phyloP scores from a whole-genome alignment of 2,113 vertebrate genomes.

The Meles meles region DNA sequence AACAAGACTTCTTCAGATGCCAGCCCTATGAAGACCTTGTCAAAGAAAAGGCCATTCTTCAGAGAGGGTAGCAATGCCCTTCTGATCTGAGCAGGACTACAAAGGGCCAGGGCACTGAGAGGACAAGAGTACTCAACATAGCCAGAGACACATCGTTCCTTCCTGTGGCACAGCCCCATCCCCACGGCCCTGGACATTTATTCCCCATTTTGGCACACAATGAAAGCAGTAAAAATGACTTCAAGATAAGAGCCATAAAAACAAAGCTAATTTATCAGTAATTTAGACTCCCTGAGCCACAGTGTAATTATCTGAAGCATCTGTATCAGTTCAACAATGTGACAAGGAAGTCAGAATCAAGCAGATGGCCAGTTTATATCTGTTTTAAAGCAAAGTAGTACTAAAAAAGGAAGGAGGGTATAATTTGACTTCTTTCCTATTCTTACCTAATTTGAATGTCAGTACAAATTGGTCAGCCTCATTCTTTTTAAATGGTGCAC shows the following conservation, averaged over 20 bases:
- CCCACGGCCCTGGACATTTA: neutral
- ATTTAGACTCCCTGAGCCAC: neutral
- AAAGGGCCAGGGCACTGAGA: neutral
- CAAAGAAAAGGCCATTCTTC: neutral
- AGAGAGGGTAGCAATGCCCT: neutral
- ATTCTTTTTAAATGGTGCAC: neutral
- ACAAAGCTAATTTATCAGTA: slow-evolving; percentile 4
- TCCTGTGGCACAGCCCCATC: neutral
- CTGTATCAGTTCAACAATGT: neutral
- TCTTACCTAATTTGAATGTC: neutral
- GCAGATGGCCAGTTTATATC: neutral
- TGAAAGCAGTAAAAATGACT: slow-evolving; percentile 31
- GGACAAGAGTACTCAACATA: neutral
- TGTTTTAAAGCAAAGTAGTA: slow-evolving; percentile 5
- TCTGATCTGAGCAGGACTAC: neutral
- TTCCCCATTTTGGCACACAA: neutral
- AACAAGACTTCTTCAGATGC: neutral
- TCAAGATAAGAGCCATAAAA: neutral
- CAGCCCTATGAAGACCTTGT: neutral
- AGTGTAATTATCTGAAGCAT: neutral
- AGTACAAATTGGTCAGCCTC: neutral
- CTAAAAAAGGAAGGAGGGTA: neutral
- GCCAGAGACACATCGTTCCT: neutral
- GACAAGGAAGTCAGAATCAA: neutral
- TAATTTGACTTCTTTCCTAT: neutral